Evolutionary conservation across 2,888 invertebrate genomes (phyloP), one percentile per base, ranked within the genome.

Genomic region (Eumacrocentrus americanus): DNA sequence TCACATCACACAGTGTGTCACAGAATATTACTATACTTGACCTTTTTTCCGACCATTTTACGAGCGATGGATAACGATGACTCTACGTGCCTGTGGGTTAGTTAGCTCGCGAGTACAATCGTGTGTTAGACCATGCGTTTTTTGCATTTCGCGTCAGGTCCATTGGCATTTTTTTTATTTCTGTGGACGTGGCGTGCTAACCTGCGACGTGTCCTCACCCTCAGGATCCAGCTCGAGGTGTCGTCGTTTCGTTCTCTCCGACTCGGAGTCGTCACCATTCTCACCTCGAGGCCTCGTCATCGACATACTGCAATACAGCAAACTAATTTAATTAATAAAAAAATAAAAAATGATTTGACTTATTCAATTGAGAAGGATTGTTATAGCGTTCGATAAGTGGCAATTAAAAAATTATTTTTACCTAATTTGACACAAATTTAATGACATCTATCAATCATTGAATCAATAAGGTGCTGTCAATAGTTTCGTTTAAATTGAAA

Each of bases 131-230:
- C 48, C 29, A 38, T 56, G 46, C 44, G 40, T 54, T 34, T 42
- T 11, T 23, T 29, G 29, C 5, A 6, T 29, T 51, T 46, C 52
- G 58, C 57, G 48, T 48, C 29, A 46, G 6, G 20, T 52, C 55
- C 34, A 29, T 44, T 34, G 35, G 52, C 47, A 34, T 47, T 23
- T 57, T 51, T 57, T 57, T 70, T 74, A 75, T 67, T 76, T 72
- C 66, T 72, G 70, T 68, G 65, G 66, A 60, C 69, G 69, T 69
- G 67, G 67, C 71, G 77, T 72, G 76, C 81, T 80, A 80, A 81
- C 81, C 81, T 81, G 81, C 71, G 79, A 76, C 71, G 75, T 74
- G 66, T 81, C 80, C 69, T 81, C 79, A 67, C 74, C 75, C 72
- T 80, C 80, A 65, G 76, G 76, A 70, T 79, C 79, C 63, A 63